Conservation (phyloP, 2,888 invertebrate genomes). For the Melanostoma scalare region DNA sequence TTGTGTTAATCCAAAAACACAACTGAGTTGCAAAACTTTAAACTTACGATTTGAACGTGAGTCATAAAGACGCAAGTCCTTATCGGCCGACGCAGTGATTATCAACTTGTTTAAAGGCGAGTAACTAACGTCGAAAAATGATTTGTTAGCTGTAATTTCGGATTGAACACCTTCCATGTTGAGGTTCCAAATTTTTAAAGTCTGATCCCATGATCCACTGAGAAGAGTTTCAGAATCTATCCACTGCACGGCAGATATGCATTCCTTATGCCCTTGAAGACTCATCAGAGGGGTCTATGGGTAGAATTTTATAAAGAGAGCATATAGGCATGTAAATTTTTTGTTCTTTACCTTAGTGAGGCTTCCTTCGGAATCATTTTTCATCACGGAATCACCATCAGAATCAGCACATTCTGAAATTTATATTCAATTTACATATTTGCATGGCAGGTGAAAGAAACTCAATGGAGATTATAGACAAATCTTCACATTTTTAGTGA, state of each 20-base stretch:
- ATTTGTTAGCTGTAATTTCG: slow-evolving; percentile 93
- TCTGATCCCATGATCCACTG: slow-evolving; percentile 97
- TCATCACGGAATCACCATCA: slow-evolving; percentile 85
- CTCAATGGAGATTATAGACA: too few relatives aligned
- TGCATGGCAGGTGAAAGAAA: background rate
- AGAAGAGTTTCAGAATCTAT: slow-evolving; percentile 89
- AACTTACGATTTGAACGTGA: slow-evolving; percentile 91
- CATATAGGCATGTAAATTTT: background rate
- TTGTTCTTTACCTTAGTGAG: slow-evolving; percentile 84
- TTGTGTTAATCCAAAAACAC: background rate
- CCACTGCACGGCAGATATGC: slow-evolving; percentile 93
- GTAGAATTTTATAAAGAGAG: slow-evolving; percentile 4
- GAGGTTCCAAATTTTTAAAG: slow-evolving; percentile 96
- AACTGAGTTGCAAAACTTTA: background rate
- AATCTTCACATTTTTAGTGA: too few relatives aligned
- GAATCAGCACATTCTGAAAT: slow-evolving; percentile 81
- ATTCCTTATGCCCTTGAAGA: slow-evolving; percentile 95
- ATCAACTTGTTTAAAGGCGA: slow-evolving; percentile 89
- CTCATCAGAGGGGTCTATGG: slow-evolving; percentile 91
- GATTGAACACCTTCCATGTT: slow-evolving; percentile 91
- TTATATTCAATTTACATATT: background rate
- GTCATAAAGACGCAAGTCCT: slow-evolving; percentile 95
- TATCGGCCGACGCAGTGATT: slow-evolving; percentile 94
- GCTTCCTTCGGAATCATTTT: slow-evolving; percentile 84
- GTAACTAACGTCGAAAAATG: slow-evolving; percentile 93